Conservation (phyloP, 64 coral and sea anemone species). For the Platygyra sinensis region DNA sequence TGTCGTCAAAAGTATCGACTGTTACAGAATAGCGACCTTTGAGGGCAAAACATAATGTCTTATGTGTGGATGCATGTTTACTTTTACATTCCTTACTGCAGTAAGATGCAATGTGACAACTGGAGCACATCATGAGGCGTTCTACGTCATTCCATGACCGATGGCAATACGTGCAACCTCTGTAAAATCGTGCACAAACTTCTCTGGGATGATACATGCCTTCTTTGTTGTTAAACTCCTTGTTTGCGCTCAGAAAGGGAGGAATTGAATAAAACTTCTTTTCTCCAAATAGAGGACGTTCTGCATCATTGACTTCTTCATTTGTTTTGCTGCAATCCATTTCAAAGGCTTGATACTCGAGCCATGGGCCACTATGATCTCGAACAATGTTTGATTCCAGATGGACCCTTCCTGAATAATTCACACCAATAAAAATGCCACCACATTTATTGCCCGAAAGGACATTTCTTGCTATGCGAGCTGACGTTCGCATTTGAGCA, state of each 20-base stretch:
- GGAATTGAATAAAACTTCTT: conserved; percentile 57
- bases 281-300: too few relatives aligned
- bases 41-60: conserved; percentile 38
- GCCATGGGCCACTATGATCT: conserved; percentile 72
- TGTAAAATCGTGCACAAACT: neutral
- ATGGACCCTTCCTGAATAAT: conserved; percentile 55
- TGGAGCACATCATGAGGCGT: neutral
- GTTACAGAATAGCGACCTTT: conserved; percentile 51
- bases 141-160: neutral
- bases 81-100: conserved; percentile 52
- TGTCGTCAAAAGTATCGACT: neutral
- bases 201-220: conserved; percentile 66
- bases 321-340: too few relatives aligned
- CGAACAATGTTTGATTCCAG: conserved; percentile 51
- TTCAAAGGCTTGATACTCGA: too few relatives aligned
- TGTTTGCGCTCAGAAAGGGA: conserved; percentile 25
- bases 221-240: conserved; percentile 50
- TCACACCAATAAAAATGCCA: conserved; percentile 48
- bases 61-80: conserved; percentile 48
- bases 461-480: conserved; percentile 31
- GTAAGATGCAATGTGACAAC: conserved; percentile 58
- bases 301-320: too few relatives aligned
- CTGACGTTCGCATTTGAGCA: conserved; percentile 39
- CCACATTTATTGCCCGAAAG: conserved; percentile 64
- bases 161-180: conserved; percentile 64